Evolutionary conservation across 2,113 vertebrate species (phyloP), one percentile per base, ranked within the genome.

Genomic region (Ageneiosus marmoratus): DNA sequence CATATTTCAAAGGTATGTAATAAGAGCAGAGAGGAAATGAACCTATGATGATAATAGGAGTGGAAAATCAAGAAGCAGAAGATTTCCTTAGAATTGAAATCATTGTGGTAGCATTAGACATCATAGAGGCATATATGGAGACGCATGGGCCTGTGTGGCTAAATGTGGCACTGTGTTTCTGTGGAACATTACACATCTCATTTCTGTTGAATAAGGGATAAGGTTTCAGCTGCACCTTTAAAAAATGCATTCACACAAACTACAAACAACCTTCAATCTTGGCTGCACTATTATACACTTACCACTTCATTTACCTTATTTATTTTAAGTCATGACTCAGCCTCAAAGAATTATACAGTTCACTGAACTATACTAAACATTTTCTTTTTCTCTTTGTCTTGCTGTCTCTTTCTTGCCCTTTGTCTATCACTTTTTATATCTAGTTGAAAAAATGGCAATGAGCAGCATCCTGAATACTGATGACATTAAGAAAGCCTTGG

Each of bases 401-500:
- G 77, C 29, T 12, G 58, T 73, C 58, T 82, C 5, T 58, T 37
- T 76, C 13, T 34, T 11, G 32, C 5, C 16, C 5, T 65, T 29
- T 34, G 13, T 65, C 46, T 34, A 7, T 73, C 73, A 11, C 22
- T 72, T 76, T 50, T 46, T 6, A 20, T 84, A 50, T 82, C 22
- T 50, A 74, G 67, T 85, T 92, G 90, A 82, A 58, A 87, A 91
- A 88, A 95, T 94, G 93, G 89, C 93, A 76, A 95, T 95, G 94
- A 91, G 85, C 89, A 93, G 93, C 88, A 94, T 95, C 88, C 92
- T 96, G 89, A 95, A 89, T 82, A 86, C 91, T 85, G 94, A 94
- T 81, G 94, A 96, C 91, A 95, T 95, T 87, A 92, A 94, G 89
- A 95, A 94, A 89, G 94, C 93, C 60, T 88, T 96, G 24, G 92